Percentiles rank a stretch among this genome's conserved stretches.
These are phyloP conservation scores for Gastrophryne carolinensis DNA, from an alignment of 2,797 vertebrate species.

Conservation along the genomic window DNA sequence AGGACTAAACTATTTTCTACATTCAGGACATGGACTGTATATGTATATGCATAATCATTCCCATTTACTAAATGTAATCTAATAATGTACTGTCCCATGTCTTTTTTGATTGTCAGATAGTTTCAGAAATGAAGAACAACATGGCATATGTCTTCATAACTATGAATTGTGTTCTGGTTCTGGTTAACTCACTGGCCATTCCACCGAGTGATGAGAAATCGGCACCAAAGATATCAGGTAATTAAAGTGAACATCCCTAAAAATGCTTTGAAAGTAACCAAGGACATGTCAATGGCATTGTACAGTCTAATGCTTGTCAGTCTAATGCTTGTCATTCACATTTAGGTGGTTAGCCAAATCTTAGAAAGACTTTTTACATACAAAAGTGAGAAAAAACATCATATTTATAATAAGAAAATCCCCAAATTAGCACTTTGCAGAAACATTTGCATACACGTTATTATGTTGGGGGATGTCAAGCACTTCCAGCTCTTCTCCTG, in stretches of 20 bases:
- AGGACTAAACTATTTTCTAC: neutral
- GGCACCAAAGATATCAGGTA: neutral
- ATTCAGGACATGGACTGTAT: too few species aligned
- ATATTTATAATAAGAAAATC: neutral
- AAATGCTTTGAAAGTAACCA: neutral
- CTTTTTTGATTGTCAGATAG: neutral
- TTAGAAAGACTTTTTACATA: neutral
- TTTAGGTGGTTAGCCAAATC: neutral
- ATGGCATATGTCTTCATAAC: neutral
- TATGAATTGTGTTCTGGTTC: neutral
- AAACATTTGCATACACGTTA: neutral
- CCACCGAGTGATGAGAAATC: neutral
- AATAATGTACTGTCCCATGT: neutral
- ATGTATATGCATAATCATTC: too few species aligned
- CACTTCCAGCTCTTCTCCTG: too few species aligned
- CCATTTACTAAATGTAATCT: too few species aligned
- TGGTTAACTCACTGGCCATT: neutral
- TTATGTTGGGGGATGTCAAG: neutral
- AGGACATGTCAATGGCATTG: neutral
- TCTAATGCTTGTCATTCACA: neutral
- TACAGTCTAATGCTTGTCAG: neutral
- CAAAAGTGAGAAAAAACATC: neutral
- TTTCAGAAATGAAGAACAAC: neutral
- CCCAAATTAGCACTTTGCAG: neutral
- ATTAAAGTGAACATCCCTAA: neutral